Base-by-base conservation (phyloP, 2,113 vertebrate species). In the Carassius gibelio region DNA sequence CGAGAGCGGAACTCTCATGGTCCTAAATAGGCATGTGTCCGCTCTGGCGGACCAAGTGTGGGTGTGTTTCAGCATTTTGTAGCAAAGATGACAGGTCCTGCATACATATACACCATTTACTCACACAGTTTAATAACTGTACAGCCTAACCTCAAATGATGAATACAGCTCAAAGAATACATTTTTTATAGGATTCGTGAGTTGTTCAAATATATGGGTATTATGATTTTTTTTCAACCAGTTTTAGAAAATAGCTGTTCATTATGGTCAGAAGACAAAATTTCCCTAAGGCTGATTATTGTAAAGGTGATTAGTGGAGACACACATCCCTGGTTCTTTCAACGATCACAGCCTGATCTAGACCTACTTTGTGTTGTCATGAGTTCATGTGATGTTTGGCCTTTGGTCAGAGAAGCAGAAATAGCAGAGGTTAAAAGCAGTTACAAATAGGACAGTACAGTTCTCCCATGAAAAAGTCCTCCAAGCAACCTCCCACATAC, bases 401-500 rank as follows among this genome's bases (percentile, higher is more conserved):
- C 59, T 66, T 8, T 66, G 71, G 72, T 75, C 38, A 64, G 42
- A 26, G 14, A 1, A 80, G 55, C 69, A 26, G 52, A 26, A 72
- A 79, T 69, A 82, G 64, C 4, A 50, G 71, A 55, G 30, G 74
- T 77, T 75, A 66, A 77, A 86, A 87, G 81, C 76, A 52, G 48
- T 62, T 80, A 50, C 45, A 82, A 86, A 57, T 68, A 81, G 79
- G 79, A 86, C 30, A 75, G 59, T 48, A 26, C 45, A 75, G 50
- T 48, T 82, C 79, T 87, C 81, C 85, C 85, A 82, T 64, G 74
- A 59, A 57, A 69, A 36, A 48, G 11, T 45, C 90, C 85, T 64
- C 86, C 88, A 83, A 87, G 90, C 85, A 90, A 91, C 91, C 38
- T 36, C 23, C 38, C 38, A 42, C 38, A 42, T 5, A 42, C 38